A percentile compares a stretch with the other conserved stretches of the same genome.
phyloP scores from a whole-genome alignment of 2,888 invertebrate species.

The Adelphocoris suturalis region DNA sequence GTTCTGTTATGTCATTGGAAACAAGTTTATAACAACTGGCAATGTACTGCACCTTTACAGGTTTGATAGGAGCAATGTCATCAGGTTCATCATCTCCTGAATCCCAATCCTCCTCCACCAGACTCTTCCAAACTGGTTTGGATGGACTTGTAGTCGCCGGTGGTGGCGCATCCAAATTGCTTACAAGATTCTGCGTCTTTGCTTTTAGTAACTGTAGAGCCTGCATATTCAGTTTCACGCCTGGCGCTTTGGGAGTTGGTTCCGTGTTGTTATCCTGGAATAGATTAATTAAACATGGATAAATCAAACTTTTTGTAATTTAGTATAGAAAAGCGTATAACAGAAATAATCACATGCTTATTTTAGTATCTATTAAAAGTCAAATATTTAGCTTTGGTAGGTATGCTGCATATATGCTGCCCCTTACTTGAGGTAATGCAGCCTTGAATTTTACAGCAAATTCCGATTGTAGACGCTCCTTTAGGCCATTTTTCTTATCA shows the following conservation, averaged over 20 bases:
- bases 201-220: conserved; percentile 55
- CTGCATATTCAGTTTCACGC: conserved; percentile 53
- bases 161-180: background rate
- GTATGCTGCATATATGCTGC: no score
- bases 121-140: conserved; percentile 71
- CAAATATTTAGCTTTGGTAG: no score
- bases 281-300: background rate
- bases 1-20: no score
- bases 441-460: conserved; percentile 73
- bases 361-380: no score
- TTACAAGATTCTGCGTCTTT: conserved; percentile 51
- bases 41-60: background rate
- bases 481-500: conserved; percentile 74
- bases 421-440: conserved; percentile 50
- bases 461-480: conserved; percentile 73
- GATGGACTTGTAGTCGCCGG: conserved; percentile 15
- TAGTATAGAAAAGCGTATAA: background rate
- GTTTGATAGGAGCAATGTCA: conserved; percentile 29
- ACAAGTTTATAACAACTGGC: background rate
- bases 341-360: no score
- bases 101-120: conserved; percentile 75
- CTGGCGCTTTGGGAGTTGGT: conserved; percentile 22
- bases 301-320: no score
- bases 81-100: conserved; percentile 74
- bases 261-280: conserved; percentile 19